Evolutionary conservation across 1,140 invertebrate species (phyloP), one percentile per base, ranked within the genome.

Genomic region (Bemisia tabaci): DNA sequence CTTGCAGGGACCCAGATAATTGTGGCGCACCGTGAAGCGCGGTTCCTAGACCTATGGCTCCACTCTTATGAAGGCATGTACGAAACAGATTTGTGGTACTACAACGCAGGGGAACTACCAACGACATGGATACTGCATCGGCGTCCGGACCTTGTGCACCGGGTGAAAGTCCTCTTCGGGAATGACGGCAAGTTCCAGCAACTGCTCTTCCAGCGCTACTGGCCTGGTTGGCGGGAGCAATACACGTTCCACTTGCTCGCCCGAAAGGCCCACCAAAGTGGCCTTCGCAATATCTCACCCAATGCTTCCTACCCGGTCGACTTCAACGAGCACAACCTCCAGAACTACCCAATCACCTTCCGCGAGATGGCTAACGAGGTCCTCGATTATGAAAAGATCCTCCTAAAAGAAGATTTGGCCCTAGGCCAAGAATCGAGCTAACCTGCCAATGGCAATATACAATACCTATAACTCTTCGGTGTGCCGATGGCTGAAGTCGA

Each of bases 11-110:
- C 65, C 1, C 59, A 75, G 70, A 70, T 76, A 12, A 64, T 77
- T 22, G 65, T 77, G 25, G 74, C 72, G 12, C 71, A 74, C 58
- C 72, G 71, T 68, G 67, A 76, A 65, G 73, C 76, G 1, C 27
- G 73, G 48, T 74, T 78, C 66, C 65, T 78, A 24, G 62, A 66
- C 17, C 63, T 72, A 12, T 76, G 74, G 74, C 65, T 75, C 59
- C 67, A 76, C 22, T 67, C 70, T 5, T 78, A 77, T 62, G 67
- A 65, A 64, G 60, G 68, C 25, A n/a, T n/a, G n/a, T 76, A 76
- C 69, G 64, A 69, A 2, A 68, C 69, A 5, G 39, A 61, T 22
- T 48, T 65, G 12, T 76, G 74, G 74, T 76, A 75, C 64, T 77
- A 75, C 67, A 76, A 76, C 66, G 75, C 72, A 0, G 75, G 74